These are phyloP conservation scores for Rallus crepitans DNA, from an alignment of 2,797 vertebrate genomes.

Conservation along the genomic window DNA sequence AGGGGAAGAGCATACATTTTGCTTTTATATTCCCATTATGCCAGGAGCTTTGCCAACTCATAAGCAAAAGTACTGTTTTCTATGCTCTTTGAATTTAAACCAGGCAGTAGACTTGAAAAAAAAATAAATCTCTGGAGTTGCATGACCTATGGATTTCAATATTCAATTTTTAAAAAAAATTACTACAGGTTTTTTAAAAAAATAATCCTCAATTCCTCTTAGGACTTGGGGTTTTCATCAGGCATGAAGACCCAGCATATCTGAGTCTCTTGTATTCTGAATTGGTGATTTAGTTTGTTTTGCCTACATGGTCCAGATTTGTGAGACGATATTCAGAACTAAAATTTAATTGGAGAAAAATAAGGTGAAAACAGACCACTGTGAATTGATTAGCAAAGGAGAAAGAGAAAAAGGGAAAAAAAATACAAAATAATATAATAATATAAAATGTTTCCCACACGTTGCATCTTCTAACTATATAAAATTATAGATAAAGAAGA, in stretches of 20 bases:
- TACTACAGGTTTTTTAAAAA: neutral
- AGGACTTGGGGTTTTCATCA: neutral
- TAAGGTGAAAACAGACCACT: neutral
- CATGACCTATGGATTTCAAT: neutral
- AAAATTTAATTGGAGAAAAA: neutral
- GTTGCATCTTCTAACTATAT: neutral
- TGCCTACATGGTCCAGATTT: neutral
- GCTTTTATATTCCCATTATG: conserved; percentile 3
- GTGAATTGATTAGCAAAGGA: neutral
- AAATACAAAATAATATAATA: neutral
- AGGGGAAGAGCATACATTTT: neutral
- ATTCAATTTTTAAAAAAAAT: neutral
- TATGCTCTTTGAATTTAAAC: neutral
- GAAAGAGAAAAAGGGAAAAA: neutral
- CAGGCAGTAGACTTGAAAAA: neutral
- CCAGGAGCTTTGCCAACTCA: neutral
- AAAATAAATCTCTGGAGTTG: neutral
- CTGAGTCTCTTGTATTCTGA: neutral
- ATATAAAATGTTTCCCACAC: neutral
- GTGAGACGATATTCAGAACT: neutral
- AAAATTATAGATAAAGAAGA: neutral
- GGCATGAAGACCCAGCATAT: neutral
- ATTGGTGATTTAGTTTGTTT: neutral
- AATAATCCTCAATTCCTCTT: neutral
- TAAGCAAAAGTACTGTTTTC: conserved; percentile 19